Percentiles rank a stretch among this genome's conserved stretches.
These are phyloP conservation scores for Drosophila arizonae DNA, from an alignment of 1,140 invertebrate species.

Conservation along the genomic window DNA sequence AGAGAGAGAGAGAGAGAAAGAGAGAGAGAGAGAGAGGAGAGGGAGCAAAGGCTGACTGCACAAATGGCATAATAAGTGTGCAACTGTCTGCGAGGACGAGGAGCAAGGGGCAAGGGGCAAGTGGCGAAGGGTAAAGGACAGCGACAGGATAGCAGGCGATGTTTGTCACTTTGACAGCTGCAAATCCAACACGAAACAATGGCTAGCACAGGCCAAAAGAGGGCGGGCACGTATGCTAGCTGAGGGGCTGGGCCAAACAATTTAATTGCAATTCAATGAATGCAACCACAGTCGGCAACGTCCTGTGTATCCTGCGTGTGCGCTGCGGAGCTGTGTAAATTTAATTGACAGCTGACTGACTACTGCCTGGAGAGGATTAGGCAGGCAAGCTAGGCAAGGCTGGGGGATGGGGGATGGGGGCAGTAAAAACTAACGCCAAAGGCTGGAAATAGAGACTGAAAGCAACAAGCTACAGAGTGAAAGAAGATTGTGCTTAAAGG, in stretches of 20 bases:
- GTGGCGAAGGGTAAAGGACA: not conserved
- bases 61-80: slow-evolving; percentile 77
- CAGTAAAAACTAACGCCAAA: not conserved
- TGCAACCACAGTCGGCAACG: slow-evolving; percentile 18
- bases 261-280: slow-evolving; percentile 77
- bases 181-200: slow-evolving; percentile 67
- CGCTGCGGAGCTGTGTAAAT: slow-evolving; percentile 42
- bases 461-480: not conserved
- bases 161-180: slow-evolving; percentile 76
- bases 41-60: slow-evolving; percentile 23
- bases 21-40: not conserved
- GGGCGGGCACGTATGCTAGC: not conserved
- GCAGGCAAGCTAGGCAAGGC: not conserved
- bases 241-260: slow-evolving; percentile 25
- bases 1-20: not conserved
- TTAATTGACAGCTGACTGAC: slow-evolving; percentile 57
- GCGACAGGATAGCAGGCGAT: slow-evolving; percentile 34
- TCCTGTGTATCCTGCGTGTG: slow-evolving; percentile 20
- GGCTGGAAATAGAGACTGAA: not conserved
- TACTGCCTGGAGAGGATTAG: not conserved
- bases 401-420: not conserved
- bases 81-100: not conserved
- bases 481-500: no score
- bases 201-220: not conserved
- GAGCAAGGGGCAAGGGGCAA: not conserved